Conservation (phyloP, 2,888 invertebrate genomes). For the Phlogophora meticulosa region DNA sequence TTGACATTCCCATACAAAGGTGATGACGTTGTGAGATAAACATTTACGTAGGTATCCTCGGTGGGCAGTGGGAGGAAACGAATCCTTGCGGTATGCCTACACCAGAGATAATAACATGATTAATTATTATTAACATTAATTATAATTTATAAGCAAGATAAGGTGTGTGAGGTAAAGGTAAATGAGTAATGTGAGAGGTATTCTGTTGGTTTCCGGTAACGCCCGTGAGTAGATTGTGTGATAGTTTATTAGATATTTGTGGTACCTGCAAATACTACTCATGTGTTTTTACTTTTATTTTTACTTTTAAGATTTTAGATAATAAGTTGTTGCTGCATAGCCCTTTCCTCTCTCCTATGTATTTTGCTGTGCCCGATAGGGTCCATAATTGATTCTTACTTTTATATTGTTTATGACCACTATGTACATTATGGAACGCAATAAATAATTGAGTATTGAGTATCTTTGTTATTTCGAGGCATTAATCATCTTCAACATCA, state of each 20-base stretch:
- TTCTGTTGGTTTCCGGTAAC: conserved; percentile 26
- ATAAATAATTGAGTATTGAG: no score
- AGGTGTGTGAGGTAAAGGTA: not conserved
- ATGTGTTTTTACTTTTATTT: no score
- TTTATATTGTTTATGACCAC: no score
- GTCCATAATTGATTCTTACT: no score
- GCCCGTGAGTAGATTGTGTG: not conserved
- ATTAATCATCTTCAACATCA: no score
- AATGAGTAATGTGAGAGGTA: conserved; percentile 25
- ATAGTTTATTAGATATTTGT: not conserved
- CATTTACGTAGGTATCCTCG: conserved; percentile 54
- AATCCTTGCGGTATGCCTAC: conserved; percentile 61
- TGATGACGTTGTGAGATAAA: conserved; percentile 52
- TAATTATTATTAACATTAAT: conserved; percentile 48
- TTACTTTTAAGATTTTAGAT: no score
- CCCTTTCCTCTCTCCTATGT: no score
- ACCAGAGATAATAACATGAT: conserved; percentile 34
- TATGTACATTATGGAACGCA: no score
- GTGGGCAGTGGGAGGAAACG: conserved; percentile 61
- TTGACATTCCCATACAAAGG: conserved; percentile 62
- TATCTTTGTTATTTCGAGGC: no score
- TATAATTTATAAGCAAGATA: conserved; percentile 23
- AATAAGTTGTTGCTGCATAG: no score
- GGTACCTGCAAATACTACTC: no score
- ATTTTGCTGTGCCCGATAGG: no score